phyloP scores from a whole-genome alignment of 2,113 vertebrate species.

The Peromyscus leucopus region DNA sequence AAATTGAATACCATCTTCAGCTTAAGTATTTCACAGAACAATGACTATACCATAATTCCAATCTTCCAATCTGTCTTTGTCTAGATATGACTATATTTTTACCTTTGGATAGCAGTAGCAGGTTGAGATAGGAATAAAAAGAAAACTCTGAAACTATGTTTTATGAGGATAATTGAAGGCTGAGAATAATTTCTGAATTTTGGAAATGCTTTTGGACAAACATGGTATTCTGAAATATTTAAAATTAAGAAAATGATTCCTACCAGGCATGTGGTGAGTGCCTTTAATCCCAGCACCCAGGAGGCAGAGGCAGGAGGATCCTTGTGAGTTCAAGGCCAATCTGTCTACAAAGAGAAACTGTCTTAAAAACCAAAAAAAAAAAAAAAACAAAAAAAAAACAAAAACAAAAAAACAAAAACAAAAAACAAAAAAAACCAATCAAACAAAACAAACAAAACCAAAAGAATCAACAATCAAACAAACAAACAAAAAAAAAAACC shows the following conservation, averaged over 20 bases:
- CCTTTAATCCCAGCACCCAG: not conserved
- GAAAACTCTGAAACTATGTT: not conserved
- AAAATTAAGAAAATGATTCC: not conserved
- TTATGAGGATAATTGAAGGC: not conserved
- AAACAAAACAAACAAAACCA: no score
- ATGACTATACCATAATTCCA: not conserved
- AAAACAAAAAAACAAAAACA: no score
- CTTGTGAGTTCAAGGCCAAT: not conserved
- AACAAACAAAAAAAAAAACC: no score
- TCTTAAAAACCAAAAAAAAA: not conserved
- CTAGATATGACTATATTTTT: not conserved
- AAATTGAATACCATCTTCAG: not conserved
- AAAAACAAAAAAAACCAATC: no score
- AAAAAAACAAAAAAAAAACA: no score
- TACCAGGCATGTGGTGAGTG: not conserved
- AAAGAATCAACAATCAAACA: no score
- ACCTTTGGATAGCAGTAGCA: not conserved
- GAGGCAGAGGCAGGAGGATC: not conserved
- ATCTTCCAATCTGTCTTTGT: no score
- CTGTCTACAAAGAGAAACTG: not conserved
- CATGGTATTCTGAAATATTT: slow-evolving; percentile 18
- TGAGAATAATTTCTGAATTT: not conserved
- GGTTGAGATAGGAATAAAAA: not conserved
- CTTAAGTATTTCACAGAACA: not conserved
- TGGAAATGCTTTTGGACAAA: not conserved